A percentile compares a stretch with the other conserved stretches of the same genome.
These are phyloP conservation scores for Epizoanthus ramosus DNA, from an alignment of 92 coral and sea anemone species.

Conservation along the genomic window DNA sequence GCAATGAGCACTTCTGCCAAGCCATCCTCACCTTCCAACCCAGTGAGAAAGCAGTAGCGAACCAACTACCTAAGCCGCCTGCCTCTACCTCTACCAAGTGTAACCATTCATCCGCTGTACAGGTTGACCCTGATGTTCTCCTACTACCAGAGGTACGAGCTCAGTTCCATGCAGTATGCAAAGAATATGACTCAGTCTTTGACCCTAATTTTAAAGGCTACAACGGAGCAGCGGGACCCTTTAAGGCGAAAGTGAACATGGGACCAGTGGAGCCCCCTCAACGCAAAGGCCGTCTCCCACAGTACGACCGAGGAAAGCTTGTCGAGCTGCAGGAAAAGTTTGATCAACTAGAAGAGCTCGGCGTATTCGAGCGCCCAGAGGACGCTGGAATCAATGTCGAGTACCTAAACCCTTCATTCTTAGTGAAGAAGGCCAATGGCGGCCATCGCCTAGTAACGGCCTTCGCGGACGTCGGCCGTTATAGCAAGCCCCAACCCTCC, in stretches of 20 bases:
- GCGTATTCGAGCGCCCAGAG: constrained; percentile 18
- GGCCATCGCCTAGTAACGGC: constrained; percentile 42
- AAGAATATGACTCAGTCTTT: constrained; percentile 40
- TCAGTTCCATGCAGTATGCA: constrained; percentile 28
- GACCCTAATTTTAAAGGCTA: constrained; percentile 68
- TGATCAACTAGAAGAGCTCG: constrained; percentile 2
- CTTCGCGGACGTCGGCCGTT: constrained; percentile 54
- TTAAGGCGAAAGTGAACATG: constrained; percentile 72
- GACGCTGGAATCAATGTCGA: constrained; percentile 24
- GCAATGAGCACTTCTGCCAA: constrained; percentile 52
- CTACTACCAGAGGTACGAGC: constrained; percentile 29
- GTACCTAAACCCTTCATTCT: constrained; percentile 46
- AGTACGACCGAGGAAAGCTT: constrained; percentile 54
- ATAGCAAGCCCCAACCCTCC: constrained; percentile 62
- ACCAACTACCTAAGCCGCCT: constrained; percentile 1
- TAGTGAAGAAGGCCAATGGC: constrained; percentile 53
- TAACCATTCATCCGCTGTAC: constrained; percentile 33
- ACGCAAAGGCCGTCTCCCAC: constrained; percentile 67
- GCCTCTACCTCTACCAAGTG: neutral
- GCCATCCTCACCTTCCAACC: constrained; percentile 2
- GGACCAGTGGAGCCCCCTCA: constrained; percentile 79
- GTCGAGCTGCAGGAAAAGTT: constrained; percentile 15
- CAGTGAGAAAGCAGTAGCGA: neutral
- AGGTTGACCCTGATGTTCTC: constrained; percentile 26
- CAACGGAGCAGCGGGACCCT: constrained; percentile 74